Evolutionary conservation across 2,797 vertebrate species (phyloP).

Genomic region (Danio albolineatus): DNA sequence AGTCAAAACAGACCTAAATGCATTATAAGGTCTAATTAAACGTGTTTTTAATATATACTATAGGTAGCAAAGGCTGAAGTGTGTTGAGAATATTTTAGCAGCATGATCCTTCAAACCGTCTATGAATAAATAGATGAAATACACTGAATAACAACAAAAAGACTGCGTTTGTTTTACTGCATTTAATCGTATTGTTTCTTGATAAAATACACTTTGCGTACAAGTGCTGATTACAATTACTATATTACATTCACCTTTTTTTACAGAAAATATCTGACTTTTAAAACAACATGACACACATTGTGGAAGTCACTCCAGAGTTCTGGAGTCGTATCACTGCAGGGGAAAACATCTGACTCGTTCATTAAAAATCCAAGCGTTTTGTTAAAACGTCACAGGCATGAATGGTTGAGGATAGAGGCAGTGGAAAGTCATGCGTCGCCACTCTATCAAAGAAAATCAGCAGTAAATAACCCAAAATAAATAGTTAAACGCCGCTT

Average conservation of each 20-base stretch:
- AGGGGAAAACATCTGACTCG: neutral
- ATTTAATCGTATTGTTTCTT: conserved; percentile 79
- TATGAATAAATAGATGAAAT: neutral
- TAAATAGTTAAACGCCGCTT: neutral
- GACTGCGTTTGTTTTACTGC: conserved; percentile 58
- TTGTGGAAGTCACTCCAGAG: conserved; percentile 63
- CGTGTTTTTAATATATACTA: too few species aligned
- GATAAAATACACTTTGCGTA: conserved; percentile 86
- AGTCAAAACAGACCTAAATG: too few species aligned
- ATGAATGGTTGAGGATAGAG: conserved; percentile 19
- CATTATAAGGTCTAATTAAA: too few species aligned
- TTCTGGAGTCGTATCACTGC: conserved; percentile 13
- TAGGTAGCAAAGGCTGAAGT: too few species aligned
- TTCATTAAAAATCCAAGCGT: conserved; percentile 12
- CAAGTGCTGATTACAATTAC: conserved; percentile 86
- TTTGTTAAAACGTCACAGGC: conserved; percentile 28
- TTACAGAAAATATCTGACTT: conserved; percentile 76
- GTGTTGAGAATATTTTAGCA: too few species aligned
- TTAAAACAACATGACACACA: conserved; percentile 67
- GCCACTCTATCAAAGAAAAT: conserved; percentile 10
- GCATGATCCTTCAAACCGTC: too few species aligned
- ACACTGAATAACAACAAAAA: neutral
- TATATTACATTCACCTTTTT: conserved; percentile 84
- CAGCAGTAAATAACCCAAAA: conserved; percentile 17
- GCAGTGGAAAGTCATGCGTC: conserved; percentile 17